Base-by-base conservation (phyloP, 2,113 vertebrate species). In the Corythoichthys intestinalis region DNA sequence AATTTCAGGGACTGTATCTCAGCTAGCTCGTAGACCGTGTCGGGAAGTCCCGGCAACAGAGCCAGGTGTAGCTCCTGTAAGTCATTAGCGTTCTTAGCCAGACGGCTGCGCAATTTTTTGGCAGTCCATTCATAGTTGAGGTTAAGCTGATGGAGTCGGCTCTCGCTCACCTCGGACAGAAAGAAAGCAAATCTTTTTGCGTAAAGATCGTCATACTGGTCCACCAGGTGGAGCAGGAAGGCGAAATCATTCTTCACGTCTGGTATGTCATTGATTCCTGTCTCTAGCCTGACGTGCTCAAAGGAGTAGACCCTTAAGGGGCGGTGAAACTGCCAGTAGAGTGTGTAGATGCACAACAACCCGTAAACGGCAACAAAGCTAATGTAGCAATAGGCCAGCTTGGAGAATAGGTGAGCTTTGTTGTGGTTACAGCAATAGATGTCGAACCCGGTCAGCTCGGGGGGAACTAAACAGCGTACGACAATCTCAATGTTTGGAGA, bases 181-280 rank as follows among this genome's bases (percentile, higher is more conserved):
- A 97, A 97, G 50, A 94, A 91, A 0, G 94, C 94, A 6, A 97
- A 96, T 56, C 94, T 91, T 74, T 94, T 95, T 8, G 94, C 93
- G 75, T 95, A 96, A 4, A 96, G 93, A 0, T 92, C 88, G 67
- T 96, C 95, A 0, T 96, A 96, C 68, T 95, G 94, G 74, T 97
- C 94, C 1, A 94, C 93, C 52, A 97, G 93, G 79, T 97, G 94
- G 39, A 97, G 79, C 56, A 97, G 92, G 88, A 97, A 97, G 0
- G 95, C 95, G 50, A 97, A 96, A 76, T 96, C 95, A 0, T 97
- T 96, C 67, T 93, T 95, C 4, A 96, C 92, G 0, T 97, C 95
- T 0, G 95, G 95, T 39, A 97, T 95, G 83, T 97, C 95, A 0
- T 91, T 91, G 65, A 97, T 94, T 41, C 94, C 94, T 0, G 93